Evolutionary conservation across 2,113 vertebrate species (phyloP).

Genomic region (Rhabdornis inornatus): DNA sequence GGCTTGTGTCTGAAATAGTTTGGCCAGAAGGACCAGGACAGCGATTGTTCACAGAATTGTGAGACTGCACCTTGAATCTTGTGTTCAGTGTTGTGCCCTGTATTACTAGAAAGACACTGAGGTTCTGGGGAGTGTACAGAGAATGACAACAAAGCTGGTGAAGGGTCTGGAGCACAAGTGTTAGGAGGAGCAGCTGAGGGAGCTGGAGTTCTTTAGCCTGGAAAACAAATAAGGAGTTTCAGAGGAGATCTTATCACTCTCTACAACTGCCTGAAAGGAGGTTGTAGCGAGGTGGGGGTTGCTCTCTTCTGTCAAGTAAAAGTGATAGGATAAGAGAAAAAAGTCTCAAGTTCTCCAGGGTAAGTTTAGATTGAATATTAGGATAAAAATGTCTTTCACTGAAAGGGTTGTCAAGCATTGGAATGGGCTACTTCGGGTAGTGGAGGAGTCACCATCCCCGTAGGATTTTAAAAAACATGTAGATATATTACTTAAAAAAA

Average conservation of each 20-base stretch:
- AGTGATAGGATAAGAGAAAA: background rate
- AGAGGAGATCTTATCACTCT: background rate
- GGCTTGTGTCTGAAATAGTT: background rate
- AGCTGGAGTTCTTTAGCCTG: background rate
- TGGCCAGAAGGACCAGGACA: background rate
- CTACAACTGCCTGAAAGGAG: background rate
- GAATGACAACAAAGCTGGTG: background rate
- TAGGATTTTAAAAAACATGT: background rate
- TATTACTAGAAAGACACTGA: background rate
- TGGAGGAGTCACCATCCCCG: background rate
- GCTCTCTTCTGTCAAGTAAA: background rate
- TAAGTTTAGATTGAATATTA: background rate
- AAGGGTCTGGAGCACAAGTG: background rate
- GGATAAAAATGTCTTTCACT: background rate
- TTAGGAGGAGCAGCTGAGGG: background rate
- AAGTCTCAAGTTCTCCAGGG: background rate
- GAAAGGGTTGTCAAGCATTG: background rate
- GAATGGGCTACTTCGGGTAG: background rate
- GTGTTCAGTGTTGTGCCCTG: background rate
- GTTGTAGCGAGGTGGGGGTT: accelerated
- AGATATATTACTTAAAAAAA: background rate
- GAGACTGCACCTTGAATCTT: accelerated
- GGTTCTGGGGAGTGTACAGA: accelerated
- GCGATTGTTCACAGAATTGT: accelerated
- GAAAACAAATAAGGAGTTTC: background rate